Conservation (phyloP, 2,797 vertebrate genomes). For the Pterois miles region DNA sequence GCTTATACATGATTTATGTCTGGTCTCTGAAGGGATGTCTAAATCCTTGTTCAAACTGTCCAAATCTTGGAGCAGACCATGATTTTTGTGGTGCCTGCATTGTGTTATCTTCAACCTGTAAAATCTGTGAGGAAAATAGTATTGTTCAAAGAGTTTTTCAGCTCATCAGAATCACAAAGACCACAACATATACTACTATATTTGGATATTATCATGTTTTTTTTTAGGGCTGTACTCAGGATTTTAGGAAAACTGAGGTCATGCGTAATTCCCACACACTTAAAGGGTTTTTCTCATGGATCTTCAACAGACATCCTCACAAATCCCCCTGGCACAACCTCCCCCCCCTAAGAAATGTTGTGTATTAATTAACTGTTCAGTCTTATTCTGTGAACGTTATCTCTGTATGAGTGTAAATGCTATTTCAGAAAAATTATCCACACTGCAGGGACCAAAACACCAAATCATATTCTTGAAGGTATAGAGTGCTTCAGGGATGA, state of each 20-base stretch:
- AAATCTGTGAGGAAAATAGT: background rate
- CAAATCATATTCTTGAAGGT: background rate
- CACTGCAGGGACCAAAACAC: background rate
- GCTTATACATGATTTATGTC: background rate
- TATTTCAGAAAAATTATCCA: no score
- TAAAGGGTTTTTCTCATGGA: background rate
- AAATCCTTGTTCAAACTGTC: background rate
- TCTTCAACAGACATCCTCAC: background rate
- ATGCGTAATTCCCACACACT: background rate
- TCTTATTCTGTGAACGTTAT: no score
- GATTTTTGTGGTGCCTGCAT: background rate
- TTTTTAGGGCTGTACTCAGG: background rate
- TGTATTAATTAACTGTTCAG: no score
- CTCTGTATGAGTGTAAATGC: no score
- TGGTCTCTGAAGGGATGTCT: background rate
- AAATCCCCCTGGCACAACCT: background rate
- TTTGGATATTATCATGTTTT: background rate
- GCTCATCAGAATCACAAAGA: background rate
- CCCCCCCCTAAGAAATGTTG: fast-evolving
- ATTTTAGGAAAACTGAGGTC: background rate
- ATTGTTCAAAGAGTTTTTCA: background rate
- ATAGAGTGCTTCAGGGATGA: no score
- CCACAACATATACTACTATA: background rate
- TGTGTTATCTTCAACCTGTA: background rate
- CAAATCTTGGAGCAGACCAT: background rate